Conservation (phyloP, 2,888 invertebrate species). For the Coelopa pilipes region DNA sequence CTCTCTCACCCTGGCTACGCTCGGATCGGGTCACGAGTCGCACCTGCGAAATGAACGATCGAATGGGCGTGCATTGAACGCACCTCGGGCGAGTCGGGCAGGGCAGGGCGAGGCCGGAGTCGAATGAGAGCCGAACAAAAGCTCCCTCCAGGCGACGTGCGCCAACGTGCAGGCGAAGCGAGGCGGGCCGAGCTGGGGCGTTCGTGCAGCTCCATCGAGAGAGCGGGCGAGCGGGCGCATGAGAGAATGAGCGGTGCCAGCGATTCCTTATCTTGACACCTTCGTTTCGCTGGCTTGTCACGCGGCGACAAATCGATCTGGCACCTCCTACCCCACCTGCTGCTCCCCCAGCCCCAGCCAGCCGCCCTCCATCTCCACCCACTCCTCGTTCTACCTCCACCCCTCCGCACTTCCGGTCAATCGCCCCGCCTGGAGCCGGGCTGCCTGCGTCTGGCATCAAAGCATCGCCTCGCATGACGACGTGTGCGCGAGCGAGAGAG, state of each 20-base stretch:
- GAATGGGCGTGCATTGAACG: background rate
- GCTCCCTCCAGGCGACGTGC: background rate
- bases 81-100: too few relatives aligned
- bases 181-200: too few relatives aligned
- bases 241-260: too few relatives aligned
- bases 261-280: slow-evolving; percentile 33
- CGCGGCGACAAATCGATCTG: slow-evolving; percentile 25
- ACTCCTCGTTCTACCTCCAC: too few relatives aligned
- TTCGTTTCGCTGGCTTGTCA: slow-evolving; percentile 36
- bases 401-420: too few relatives aligned
- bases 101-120: background rate
- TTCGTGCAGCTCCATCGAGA: slow-evolving; percentile 42
- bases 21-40: background rate
- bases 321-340: background rate
- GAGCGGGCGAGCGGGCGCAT: too few relatives aligned
- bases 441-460: too few relatives aligned
- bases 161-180: background rate
- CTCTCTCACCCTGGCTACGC: too few relatives aligned
- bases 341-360: background rate
- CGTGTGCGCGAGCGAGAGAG: too few relatives aligned
- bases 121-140: background rate
- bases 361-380: too few relatives aligned
- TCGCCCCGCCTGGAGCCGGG: too few relatives aligned
- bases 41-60: slow-evolving; percentile 24
- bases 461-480: too few relatives aligned